Percentiles rank a stretch among this genome's conserved stretches.
These are phyloP conservation scores for Apis cerana DNA, from an alignment of 1,140 invertebrate genomes.

Conservation along the genomic window DNA sequence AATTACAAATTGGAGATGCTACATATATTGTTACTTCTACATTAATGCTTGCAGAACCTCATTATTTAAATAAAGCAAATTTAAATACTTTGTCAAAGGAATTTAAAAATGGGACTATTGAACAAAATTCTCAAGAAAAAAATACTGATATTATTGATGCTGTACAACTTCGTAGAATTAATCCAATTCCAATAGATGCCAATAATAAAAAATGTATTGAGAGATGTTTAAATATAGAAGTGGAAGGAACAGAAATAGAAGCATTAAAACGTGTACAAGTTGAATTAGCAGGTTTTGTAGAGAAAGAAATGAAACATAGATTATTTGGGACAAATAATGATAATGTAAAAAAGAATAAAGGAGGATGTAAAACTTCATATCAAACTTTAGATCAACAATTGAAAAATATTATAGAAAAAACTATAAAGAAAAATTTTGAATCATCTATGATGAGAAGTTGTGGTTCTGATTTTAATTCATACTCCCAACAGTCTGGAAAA, in stretches of 20 bases:
- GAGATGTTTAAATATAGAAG: constrained; percentile 76
- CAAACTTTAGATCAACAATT: constrained; percentile 71
- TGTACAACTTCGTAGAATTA: constrained; percentile 72
- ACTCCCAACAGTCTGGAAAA: constrained; percentile 27
- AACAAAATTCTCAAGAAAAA: constrained; percentile 61
- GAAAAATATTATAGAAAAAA: constrained; percentile 74
- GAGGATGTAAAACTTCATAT: constrained; percentile 53
- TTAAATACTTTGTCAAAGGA: constrained; percentile 49
- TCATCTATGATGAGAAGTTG: constrained; percentile 48
- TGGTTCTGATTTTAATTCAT: not conserved
- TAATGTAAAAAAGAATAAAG: constrained; percentile 29
- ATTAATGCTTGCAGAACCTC: constrained; percentile 61
- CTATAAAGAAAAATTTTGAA: constrained; percentile 75
- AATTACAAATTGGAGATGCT: constrained; percentile 72
- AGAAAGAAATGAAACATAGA: constrained; percentile 72
- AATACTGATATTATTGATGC: constrained; percentile 78
- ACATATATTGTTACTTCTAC: constrained; percentile 76
- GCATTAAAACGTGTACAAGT: constrained; percentile 71
- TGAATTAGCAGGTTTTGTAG: constrained; percentile 72
- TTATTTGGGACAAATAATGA: constrained; percentile 31
- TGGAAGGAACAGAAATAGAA: constrained; percentile 73
- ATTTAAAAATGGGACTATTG: constrained; percentile 6
- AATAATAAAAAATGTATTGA: constrained; percentile 69
- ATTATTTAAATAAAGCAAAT: constrained; percentile 35
- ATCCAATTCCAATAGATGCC: constrained; percentile 51